Evolutionary conservation across 2,113 vertebrate species (phyloP).

Genomic region (Egretta garzetta): DNA sequence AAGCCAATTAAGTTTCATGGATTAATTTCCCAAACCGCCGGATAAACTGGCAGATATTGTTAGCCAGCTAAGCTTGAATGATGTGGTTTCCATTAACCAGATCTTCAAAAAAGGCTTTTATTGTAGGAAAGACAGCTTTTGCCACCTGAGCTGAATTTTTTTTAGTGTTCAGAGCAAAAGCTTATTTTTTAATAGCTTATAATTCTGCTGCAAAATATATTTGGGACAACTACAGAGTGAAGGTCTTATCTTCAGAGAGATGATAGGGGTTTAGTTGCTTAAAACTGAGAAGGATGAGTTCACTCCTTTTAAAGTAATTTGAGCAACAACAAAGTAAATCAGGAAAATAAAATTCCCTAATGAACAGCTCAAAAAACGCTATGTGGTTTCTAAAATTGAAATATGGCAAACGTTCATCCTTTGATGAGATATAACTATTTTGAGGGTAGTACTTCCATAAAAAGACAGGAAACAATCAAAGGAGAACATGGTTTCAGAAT

Average conservation of each 20-base stretch:
- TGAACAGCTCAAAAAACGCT: neutral
- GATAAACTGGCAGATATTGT: neutral
- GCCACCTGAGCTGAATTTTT: neutral
- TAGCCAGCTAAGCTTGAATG: slow-evolving; percentile 16
- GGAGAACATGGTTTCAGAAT: neutral
- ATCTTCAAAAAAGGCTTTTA: neutral
- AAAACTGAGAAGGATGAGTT: neutral
- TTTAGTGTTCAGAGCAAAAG: neutral
- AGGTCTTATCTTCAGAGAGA: neutral
- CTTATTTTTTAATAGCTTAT: neutral
- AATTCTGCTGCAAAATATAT: neutral
- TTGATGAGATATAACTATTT: neutral
- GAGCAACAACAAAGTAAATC: neutral
- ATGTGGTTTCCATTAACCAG: neutral
- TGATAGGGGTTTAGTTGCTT: neutral
- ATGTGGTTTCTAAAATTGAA: neutral
- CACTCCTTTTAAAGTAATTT: neutral
- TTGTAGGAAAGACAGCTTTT: neutral
- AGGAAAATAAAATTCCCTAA: neutral
- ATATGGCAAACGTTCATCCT: neutral
- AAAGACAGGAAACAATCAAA: neutral
- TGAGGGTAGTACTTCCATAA: neutral
- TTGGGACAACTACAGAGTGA: neutral
- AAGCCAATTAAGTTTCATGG: slow-evolving; percentile 38
- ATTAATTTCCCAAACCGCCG: slow-evolving; percentile 5